Evolutionary conservation across 2,888 invertebrate species (phyloP), one percentile per base, ranked within the genome.

Genomic region (Smittia aterrima): DNA sequence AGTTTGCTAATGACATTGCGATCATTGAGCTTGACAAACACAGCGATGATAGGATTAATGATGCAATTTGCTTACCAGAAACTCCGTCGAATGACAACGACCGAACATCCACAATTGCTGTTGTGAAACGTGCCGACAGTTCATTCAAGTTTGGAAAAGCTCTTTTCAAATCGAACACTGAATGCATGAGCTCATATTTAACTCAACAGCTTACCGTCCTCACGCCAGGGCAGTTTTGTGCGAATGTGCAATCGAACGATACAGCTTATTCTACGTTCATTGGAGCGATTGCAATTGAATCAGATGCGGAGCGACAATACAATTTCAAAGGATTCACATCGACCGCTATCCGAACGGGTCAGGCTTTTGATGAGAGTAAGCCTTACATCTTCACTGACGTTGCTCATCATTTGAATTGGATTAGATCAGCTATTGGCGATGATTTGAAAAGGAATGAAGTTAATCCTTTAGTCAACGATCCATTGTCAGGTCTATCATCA

Each of bases 1-100:
- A 74, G 47, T 74, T 47, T 53, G 66, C 66, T 47, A 74, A 74
- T 47, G 74, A 74, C 66, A 74, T 74, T 41, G 74, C 74, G 0
- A 66, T 74, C 16, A 41, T 74, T 20, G 47, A 66, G 32, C 47
- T 74, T 16, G 64, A 62, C 18, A 25, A 20, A 62, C 20, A 40
- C 4, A 1, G 13, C 4, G 25, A 67, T 18, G 67, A 20, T 40
- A 11, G 9, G n/a, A 27, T 54, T 25, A 70, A 25, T n/a, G 27
- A 72, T 62, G 38, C 58, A 32, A 22, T 72, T 22, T 72, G 72
- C 16, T 38, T 72, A 16, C 18, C 16, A 22, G 54, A 20, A 62
- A 13, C 20, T 1, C n/a, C 16, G 13, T 27, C 25, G n/a, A 16
- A 13, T 64, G 24, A 18, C 13, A 54, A 18, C 16, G 27, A 11